Evolutionary conservation across 2,888 invertebrate species (phyloP), one percentile per base, ranked within the genome.

Genomic region (Trisateles emortualis): DNA sequence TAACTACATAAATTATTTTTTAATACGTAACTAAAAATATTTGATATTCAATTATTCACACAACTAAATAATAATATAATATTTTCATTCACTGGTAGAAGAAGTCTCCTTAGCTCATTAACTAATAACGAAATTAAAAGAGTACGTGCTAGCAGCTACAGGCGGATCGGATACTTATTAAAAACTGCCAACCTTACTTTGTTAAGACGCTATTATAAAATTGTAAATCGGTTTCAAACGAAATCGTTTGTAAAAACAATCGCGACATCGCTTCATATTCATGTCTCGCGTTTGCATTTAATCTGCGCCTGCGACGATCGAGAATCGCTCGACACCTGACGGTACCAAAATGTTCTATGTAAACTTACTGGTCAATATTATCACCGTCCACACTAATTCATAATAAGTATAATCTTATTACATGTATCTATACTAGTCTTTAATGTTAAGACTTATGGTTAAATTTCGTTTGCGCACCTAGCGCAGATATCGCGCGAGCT

Each of bases 251-350:
- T 67, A 74, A 74, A 74, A 74, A 78, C 78, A 72, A 69, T 59
- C 52, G 63, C 49, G 61, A 57, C 60, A 67, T 68, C 58, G 59
- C 65, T 85, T 75, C 67, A 76, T 82, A 86, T 85, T 83, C 84
- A 71, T 67, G 63, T 52, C 74, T 63, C 74, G 78, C 67, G 62
- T 71, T 76, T 77, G 72, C 76, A 74, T 77, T 82, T 84, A 81
- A 82, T 83, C 81, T 79, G 79, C 78, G 72, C 29, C 32, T 17
- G 55, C 64, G 62, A 68, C 75, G 74, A 72, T 70, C 22, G 26
- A 26, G 26, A 72, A 75, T 72, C 64, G 54, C 66, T 66, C 59
- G 59, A 74, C 79, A 72, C 68, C 71, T 61, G 74, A 71, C 72
- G 55, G 10, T 11, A 49, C 53, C 59, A 64, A 67, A 76, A 76